Percentiles rank a stretch among this genome's conserved stretches.
phyloP scores from a whole-genome alignment of 2,888 invertebrate species.

The Heliconius ethilla region DNA sequence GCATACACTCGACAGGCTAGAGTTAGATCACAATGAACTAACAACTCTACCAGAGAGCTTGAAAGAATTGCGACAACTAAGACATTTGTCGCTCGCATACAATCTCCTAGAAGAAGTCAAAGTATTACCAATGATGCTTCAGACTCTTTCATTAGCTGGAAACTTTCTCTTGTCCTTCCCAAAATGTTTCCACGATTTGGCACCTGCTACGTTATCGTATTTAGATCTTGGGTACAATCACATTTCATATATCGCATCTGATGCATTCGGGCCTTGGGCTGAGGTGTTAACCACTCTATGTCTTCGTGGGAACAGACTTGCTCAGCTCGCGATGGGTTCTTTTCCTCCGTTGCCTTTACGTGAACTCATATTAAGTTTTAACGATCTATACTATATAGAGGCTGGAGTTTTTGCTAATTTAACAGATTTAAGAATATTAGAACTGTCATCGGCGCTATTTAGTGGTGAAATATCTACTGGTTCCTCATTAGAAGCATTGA shows the following conservation, averaged over 20 bases:
- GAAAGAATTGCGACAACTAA: slow-evolving; percentile 81
- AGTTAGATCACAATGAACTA: slow-evolving; percentile 88
- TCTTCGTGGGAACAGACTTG: slow-evolving; percentile 89
- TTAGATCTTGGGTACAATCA: slow-evolving; percentile 92
- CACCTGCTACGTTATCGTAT: slow-evolving; percentile 83
- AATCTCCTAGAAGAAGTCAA: slow-evolving; percentile 83
- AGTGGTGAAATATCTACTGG: slow-evolving; percentile 86
- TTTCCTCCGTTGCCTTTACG: slow-evolving; percentile 87
- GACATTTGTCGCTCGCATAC: slow-evolving; percentile 89
- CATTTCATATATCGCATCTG: slow-evolving; percentile 84
- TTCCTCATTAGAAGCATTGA: slow-evolving; percentile 83
- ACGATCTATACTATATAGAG: slow-evolving; percentile 88
- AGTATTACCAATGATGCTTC: slow-evolving; percentile 82
- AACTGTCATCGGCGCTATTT: slow-evolving; percentile 89
- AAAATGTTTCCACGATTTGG: slow-evolving; percentile 82
- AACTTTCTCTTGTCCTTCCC: slow-evolving; percentile 87
- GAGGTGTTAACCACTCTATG: slow-evolving; percentile 87
- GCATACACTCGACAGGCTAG: slow-evolving; percentile 86
- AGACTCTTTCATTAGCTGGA: slow-evolving; percentile 87
- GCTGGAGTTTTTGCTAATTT: slow-evolving; percentile 86
- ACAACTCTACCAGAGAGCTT: slow-evolving; percentile 83
- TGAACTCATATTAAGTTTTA: slow-evolving; percentile 93
- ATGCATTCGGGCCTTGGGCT: slow-evolving; percentile 88
- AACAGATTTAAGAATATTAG: slow-evolving; percentile 87
- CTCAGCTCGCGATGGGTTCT: slow-evolving; percentile 82